phyloP scores from a whole-genome alignment of 2,113 vertebrate species.

The Hippocampus guttulatus region DNA sequence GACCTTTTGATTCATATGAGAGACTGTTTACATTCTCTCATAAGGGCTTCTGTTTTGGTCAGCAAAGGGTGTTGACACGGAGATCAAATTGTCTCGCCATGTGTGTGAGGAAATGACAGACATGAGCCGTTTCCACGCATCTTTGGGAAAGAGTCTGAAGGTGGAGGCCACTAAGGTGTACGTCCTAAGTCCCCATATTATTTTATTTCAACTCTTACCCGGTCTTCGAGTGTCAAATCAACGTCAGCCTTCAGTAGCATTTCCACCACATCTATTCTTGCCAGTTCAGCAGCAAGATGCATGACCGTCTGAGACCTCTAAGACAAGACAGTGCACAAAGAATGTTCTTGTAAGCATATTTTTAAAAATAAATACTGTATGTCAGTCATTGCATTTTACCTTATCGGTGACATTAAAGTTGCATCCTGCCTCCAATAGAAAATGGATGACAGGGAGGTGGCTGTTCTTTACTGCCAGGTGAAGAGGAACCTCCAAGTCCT shows the following conservation, averaged over 20 bases:
- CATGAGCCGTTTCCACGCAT: too few relatives aligned
- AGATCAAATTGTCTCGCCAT: too few relatives aligned
- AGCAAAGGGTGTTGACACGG: too few relatives aligned
- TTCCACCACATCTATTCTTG: conserved; percentile 81
- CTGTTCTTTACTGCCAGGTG: conserved; percentile 81
- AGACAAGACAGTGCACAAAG: conserved; percentile 5
- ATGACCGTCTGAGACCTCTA: conserved; percentile 81
- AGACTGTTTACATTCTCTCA: too few relatives aligned
- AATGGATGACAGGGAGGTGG: conserved; percentile 71
- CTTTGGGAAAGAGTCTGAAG: too few relatives aligned
- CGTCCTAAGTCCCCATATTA: too few relatives aligned
- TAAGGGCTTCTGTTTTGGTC: too few relatives aligned
- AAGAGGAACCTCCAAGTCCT: conserved; percentile 79
- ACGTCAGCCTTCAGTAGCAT: conserved; percentile 79
- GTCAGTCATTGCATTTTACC: conserved; percentile 49
- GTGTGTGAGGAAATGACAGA: too few relatives aligned
- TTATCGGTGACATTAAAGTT: conserved; percentile 74
- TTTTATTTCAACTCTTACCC: conserved; percentile 28
- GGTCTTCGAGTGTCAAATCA: conserved; percentile 73
- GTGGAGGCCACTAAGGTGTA: too few relatives aligned
- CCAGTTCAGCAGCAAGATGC: conserved; percentile 83
- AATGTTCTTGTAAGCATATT: neutral
- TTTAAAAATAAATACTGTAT: neutral
- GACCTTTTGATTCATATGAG: too few relatives aligned
- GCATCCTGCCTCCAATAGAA: conserved; percentile 73